Conservation (phyloP, 2,113 vertebrate genomes). For the Ctenodactylus gundi region DNA sequence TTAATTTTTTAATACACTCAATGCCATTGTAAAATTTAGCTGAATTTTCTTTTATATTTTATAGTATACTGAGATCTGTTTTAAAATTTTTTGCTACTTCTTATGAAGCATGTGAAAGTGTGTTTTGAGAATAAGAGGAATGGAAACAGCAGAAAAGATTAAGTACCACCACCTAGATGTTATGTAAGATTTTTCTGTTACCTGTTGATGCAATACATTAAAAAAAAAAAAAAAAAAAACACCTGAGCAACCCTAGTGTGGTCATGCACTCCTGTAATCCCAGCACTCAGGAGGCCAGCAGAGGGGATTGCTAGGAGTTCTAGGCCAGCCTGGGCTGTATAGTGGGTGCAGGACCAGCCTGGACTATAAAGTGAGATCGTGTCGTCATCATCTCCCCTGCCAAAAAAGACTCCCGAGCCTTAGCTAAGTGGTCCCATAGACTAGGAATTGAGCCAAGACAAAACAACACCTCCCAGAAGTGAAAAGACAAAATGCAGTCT, state of each 20-base stretch:
- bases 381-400: too few species aligned
- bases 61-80: neutral
- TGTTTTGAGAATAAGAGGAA: conserved; percentile 25
- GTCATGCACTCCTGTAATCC: too few species aligned
- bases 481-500: neutral
- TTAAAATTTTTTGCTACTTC: conserved; percentile 13
- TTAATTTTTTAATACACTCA: conserved; percentile 18
- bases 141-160: neutral
- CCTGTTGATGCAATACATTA: neutral
- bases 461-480: neutral
- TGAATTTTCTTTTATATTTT: conserved; percentile 18
- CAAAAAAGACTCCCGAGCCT: too few species aligned
- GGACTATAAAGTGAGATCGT: too few species aligned
- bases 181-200: neutral
- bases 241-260: too few species aligned
- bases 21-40: conserved; percentile 40
- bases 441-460: neutral
- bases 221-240: neutral
- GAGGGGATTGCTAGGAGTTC: too few species aligned
- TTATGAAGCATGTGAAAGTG: conserved; percentile 11
- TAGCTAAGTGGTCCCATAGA: neutral
- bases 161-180: neutral
- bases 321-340: too few species aligned
- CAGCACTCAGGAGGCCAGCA: too few species aligned
- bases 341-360: too few species aligned